phyloP scores from a whole-genome alignment of 2,797 vertebrate species.

The Meda fulgida region DNA sequence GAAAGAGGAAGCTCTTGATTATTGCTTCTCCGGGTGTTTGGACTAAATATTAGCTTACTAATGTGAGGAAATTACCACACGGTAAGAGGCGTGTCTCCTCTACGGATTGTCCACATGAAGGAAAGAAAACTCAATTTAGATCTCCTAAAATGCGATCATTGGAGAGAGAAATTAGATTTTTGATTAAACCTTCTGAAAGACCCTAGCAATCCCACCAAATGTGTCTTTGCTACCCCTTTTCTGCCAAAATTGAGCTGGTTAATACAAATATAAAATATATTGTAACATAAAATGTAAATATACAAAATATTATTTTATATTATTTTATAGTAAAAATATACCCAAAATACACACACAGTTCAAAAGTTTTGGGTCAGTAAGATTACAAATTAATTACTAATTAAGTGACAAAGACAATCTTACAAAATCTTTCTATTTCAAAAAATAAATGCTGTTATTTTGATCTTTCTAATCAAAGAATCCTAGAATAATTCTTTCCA shows the following conservation, averaged over 20 bases:
- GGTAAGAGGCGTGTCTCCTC: neutral
- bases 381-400: too few relatives aligned
- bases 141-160: neutral
- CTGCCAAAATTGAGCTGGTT: neutral
- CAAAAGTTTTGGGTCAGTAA: neutral
- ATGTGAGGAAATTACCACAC: conserved; percentile 43
- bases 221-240: too few relatives aligned
- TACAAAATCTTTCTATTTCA: too few relatives aligned
- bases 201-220: too few relatives aligned
- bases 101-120: conserved; percentile 9
- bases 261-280: neutral
- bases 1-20: conserved; percentile 36
- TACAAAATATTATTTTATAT: too few relatives aligned
- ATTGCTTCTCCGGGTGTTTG: conserved; percentile 28
- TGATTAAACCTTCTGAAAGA: neutral
- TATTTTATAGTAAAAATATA: neutral
- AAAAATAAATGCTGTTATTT: too few relatives aligned
- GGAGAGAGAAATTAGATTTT: neutral
- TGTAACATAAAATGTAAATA: neutral
- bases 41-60: conserved; percentile 46
- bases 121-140: neutral
- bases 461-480: too few relatives aligned
- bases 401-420: neutral
- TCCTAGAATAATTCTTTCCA: too few relatives aligned
- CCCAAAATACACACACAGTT: too few relatives aligned